phyloP scores from a whole-genome alignment of 2,113 vertebrate genomes.

The Albula goreensis region DNA sequence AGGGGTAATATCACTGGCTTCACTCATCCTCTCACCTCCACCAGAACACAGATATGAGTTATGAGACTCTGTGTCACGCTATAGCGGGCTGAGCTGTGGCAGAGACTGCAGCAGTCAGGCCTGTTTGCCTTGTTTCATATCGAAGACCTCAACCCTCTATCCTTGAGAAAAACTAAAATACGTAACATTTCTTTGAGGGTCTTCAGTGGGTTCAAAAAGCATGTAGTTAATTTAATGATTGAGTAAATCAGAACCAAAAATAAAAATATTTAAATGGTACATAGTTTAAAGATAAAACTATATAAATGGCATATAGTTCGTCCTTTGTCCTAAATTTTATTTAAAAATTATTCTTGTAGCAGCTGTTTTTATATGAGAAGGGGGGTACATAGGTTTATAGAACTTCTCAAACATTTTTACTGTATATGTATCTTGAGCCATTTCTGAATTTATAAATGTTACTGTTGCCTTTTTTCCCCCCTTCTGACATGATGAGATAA shows the following conservation, averaged over 20 bases:
- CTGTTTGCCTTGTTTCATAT: not conserved
- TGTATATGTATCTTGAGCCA: not conserved
- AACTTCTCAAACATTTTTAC: not conserved
- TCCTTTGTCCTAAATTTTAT: not conserved
- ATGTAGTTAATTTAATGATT: not conserved
- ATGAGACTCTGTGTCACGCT: slow-evolving; percentile 38
- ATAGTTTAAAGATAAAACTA: no score
- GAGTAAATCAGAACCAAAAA: not conserved
- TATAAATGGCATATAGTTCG: no score
- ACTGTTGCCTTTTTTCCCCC: slow-evolving; percentile 2
- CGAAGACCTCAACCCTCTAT: not conserved
- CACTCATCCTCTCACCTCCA: no score
- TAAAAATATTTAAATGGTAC: no score
- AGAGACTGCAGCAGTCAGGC: not conserved
- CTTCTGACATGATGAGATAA: not conserved
- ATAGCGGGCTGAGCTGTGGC: slow-evolving; percentile 38
- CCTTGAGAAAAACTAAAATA: not conserved
- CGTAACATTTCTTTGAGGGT: not conserved
- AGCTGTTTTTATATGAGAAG: not conserved
- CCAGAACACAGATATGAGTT: no score
- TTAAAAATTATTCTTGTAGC: not conserved
- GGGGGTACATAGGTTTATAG: not conserved
- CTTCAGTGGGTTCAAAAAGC: not conserved
- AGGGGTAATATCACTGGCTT: not conserved
- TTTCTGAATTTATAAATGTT: not conserved